Evolutionary conservation across 2,113 vertebrate genomes (phyloP).

Genomic region (Nibea albiflora): DNA sequence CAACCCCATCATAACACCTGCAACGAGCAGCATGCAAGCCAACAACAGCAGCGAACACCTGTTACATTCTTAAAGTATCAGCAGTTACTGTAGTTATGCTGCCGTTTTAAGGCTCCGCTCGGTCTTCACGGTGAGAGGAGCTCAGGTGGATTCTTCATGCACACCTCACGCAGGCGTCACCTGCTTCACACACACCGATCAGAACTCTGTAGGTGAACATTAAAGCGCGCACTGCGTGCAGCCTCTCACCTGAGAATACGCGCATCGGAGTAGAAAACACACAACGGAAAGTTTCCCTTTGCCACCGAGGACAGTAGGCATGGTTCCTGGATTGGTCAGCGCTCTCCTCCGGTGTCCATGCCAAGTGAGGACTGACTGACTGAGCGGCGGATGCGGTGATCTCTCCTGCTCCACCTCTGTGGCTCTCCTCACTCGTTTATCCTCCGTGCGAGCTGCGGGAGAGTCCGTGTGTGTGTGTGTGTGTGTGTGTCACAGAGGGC

Average conservation of each 20-base stretch:
- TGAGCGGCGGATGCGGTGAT: constrained; percentile 20
- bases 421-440: neutral
- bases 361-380: constrained; percentile 38
- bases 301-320: constrained; percentile 79
- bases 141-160: too few relatives aligned
- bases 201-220: neutral
- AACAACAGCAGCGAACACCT: constrained; percentile 53
- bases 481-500: constrained; percentile 20
- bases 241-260: constrained; percentile 79
- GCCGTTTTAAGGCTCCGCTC: neutral
- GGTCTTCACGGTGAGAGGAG: neutral
- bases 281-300: constrained; percentile 81
- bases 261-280: constrained; percentile 78
- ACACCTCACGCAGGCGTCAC: neutral
- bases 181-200: neutral
- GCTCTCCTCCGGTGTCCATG: constrained; percentile 77
- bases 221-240: neutral
- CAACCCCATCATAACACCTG: constrained; percentile 77
- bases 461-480: constrained; percentile 30
- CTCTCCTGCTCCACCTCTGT: neutral
- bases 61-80: constrained; percentile 74
- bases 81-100: constrained; percentile 59
- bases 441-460: constrained; percentile 37
- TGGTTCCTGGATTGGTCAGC: constrained; percentile 77
- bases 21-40: constrained; percentile 53